Percentiles rank a stretch among this genome's conserved stretches.
phyloP scores from a whole-genome alignment of 1,140 invertebrate species.

The Temnothorax curvispinosus region DNA sequence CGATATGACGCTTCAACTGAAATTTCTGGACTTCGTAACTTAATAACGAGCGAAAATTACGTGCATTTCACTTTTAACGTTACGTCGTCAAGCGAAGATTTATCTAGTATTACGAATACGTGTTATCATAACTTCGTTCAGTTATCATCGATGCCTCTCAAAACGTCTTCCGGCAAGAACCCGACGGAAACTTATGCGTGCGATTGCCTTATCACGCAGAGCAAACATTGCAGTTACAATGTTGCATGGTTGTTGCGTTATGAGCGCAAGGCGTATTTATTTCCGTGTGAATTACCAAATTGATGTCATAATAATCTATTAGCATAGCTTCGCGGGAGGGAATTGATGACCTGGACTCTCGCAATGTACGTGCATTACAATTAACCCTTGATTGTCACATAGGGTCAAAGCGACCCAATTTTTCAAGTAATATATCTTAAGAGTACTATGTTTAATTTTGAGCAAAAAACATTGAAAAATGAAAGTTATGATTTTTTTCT shows the following conservation, averaged over 20 bases:
- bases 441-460: no score
- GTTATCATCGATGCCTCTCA: conserved; percentile 50
- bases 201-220: conserved; percentile 54
- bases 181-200: background rate
- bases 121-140: conserved; percentile 24
- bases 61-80: background rate
- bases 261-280: background rate
- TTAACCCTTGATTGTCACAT: background rate
- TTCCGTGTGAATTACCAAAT: conserved; percentile 51
- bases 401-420: no score
- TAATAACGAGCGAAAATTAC: background rate
- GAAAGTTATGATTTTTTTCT: no score
- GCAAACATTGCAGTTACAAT: conserved; percentile 15
- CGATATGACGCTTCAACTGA: background rate
- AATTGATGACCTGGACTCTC: conserved; percentile 50
- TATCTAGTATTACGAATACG: conserved; percentile 22
- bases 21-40: background rate
- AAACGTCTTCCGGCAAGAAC: conserved; percentile 62
- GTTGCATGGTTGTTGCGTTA: background rate
- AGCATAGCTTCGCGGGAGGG: background rate
- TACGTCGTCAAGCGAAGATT: conserved; percentile 1
- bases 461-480: no score
- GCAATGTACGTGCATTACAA: conserved; percentile 2
- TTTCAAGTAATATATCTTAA: no score
- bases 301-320: conserved; percentile 59